Percentiles rank a stretch among this genome's conserved stretches.
phyloP scores from a whole-genome alignment of 2,888 invertebrate genomes.

The Pseudanteris insignis region DNA sequence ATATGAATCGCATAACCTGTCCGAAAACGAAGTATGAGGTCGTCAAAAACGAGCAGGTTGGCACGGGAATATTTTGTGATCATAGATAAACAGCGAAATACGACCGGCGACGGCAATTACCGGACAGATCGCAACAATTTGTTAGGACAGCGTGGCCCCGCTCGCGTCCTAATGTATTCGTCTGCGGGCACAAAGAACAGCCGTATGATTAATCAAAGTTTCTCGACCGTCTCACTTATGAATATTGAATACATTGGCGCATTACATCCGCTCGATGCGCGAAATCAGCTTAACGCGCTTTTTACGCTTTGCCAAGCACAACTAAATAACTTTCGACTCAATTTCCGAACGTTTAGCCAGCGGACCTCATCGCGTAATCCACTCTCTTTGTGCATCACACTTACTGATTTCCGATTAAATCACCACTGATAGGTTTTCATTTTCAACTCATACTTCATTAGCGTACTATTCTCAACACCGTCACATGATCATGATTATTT shows the following conservation, averaged over 20 bases:
- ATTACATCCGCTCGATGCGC: constrained; percentile 43
- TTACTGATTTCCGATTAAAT: constrained; percentile 39
- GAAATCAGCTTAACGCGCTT: constrained; percentile 43
- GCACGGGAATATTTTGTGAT: constrained; percentile 35
- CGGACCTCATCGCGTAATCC: constrained; percentile 32
- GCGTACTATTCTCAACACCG: no score
- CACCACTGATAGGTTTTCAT: constrained; percentile 29
- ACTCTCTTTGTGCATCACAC: constrained; percentile 34
- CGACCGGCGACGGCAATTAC: constrained; percentile 37
- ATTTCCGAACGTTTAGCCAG: constrained; percentile 39
- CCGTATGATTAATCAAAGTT: constrained; percentile 45
- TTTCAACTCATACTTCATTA: constrained; percentile 17
- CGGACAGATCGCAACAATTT: constrained; percentile 42
- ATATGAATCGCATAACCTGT: not conserved
- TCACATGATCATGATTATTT: no score
- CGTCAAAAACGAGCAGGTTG: constrained; percentile 17
- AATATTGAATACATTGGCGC: constrained; percentile 45
- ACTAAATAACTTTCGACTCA: constrained; percentile 47
- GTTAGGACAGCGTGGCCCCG: constrained; percentile 37
- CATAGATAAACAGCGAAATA: constrained; percentile 38
- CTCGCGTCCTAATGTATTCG: constrained; percentile 43
- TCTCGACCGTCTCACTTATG: constrained; percentile 41
- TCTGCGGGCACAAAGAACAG: constrained; percentile 39
- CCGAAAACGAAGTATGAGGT: no score
- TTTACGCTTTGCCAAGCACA: constrained; percentile 47